A percentile compares a stretch with the other conserved stretches of the same genome.
Evolutionary conservation across 2,113 vertebrate species (phyloP).

Genomic region (Myodes glareolus): DNA sequence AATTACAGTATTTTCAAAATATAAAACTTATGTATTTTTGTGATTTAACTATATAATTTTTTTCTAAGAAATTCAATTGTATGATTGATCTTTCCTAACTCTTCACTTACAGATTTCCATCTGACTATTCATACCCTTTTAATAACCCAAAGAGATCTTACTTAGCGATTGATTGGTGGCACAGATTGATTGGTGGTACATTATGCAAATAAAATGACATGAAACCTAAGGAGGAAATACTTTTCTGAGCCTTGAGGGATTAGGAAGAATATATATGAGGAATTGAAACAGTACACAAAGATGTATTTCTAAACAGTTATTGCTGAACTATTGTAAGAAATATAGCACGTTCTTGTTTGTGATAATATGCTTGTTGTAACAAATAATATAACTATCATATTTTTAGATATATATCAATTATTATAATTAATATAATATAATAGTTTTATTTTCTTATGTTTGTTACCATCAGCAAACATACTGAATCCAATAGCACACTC

Average conservation of each 20-base stretch:
- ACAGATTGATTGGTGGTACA: background rate
- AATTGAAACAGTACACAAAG: background rate
- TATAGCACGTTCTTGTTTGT: background rate
- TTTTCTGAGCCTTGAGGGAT: background rate
- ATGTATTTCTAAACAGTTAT: background rate
- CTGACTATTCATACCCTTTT: background rate
- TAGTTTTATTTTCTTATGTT: background rate
- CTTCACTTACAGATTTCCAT: background rate
- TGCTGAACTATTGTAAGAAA: background rate
- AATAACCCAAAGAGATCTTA: background rate
- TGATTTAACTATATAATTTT: background rate
- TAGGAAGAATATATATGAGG: too few species aligned
- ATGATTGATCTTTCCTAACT: background rate
- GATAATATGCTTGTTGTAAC: background rate
- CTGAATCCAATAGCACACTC: background rate
- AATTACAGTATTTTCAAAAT: background rate
- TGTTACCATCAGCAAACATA: background rate
- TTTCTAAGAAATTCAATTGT: background rate
- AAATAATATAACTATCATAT: background rate
- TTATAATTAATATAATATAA: background rate
- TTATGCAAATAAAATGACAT: background rate
- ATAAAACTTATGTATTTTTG: background rate
- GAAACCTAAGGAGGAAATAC: background rate
- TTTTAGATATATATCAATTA: too few species aligned
- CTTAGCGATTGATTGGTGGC: too few species aligned